Conservation (phyloP, 2,888 invertebrate genomes). For the Papilio protenor region DNA sequence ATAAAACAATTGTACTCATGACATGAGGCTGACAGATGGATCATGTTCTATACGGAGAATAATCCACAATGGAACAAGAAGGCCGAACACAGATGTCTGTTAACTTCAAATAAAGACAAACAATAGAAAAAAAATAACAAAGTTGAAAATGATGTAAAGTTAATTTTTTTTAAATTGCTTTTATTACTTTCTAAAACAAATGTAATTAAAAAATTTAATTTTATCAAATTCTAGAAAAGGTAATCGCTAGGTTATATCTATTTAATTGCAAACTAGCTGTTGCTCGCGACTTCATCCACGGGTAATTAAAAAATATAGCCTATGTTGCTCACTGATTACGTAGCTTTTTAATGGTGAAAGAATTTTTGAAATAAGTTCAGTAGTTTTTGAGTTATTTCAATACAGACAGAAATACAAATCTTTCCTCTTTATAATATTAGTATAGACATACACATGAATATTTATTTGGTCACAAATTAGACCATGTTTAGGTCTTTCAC, state of each 20-base stretch:
- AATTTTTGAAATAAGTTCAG: too few relatives aligned
- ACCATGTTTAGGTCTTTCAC: neutral
- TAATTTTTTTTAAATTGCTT: neutral
- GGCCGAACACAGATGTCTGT: constrained; percentile 52
- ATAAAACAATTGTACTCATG: constrained; percentile 51
- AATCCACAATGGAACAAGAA: constrained; percentile 50
- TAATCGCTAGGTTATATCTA: neutral
- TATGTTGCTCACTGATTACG: too few relatives aligned
- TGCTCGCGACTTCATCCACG: too few relatives aligned
- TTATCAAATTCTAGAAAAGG: neutral
- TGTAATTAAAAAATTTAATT: neutral
- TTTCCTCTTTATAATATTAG: neutral
- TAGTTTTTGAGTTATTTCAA: too few relatives aligned
- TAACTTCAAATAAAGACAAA: constrained; percentile 33
- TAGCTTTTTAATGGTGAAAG: too few relatives aligned
- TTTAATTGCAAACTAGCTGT: neutral
- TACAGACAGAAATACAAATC: too few relatives aligned
- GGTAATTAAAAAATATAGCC: too few relatives aligned
- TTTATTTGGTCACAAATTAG: neutral
- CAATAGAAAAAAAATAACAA: neutral
- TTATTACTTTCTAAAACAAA: too few relatives aligned
- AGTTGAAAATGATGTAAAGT: neutral
- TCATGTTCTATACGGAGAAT: constrained; percentile 46
- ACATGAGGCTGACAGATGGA: constrained; percentile 60
- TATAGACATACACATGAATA: neutral